Conservation (phyloP, 2,113 vertebrate species). For the Myocastor coypus region DNA sequence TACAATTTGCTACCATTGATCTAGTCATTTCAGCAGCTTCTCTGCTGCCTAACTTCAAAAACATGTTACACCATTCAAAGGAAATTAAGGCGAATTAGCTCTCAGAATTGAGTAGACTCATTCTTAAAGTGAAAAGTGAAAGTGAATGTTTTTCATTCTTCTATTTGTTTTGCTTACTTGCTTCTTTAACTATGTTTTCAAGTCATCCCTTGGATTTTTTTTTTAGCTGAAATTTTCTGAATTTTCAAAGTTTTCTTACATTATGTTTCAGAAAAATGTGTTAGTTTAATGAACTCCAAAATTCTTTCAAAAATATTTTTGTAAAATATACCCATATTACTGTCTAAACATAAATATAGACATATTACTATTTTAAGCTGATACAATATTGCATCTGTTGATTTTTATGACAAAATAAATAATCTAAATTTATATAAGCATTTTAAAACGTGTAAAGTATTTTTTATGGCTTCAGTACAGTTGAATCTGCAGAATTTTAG, state of each 20-base stretch:
- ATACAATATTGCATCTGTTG: not conserved
- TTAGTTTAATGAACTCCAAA: not conserved
- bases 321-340: not conserved
- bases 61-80: not conserved
- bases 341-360: not conserved
- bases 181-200: not conserved
- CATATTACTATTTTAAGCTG: not conserved
- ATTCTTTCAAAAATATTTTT: not conserved
- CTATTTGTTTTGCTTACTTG: not conserved
- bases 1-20: slow-evolving; percentile 37
- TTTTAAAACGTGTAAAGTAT: not conserved
- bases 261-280: slow-evolving; percentile 15
- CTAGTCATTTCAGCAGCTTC: slow-evolving; percentile 20
- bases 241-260: not conserved
- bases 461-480: not conserved
- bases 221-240: not conserved
- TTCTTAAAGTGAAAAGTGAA: slow-evolving; percentile 18
- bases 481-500: not conserved
- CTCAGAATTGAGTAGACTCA: slow-evolving; percentile 50
- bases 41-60: slow-evolving; percentile 49
- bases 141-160: not conserved
- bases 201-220: not conserved
- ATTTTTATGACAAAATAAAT: slow-evolving; percentile 35
- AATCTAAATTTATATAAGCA: slow-evolving; percentile 22
- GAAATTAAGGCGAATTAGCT: slow-evolving; percentile 51